Conservation (phyloP, 1,140 invertebrate species). For the Mercenaria mercenaria region DNA sequence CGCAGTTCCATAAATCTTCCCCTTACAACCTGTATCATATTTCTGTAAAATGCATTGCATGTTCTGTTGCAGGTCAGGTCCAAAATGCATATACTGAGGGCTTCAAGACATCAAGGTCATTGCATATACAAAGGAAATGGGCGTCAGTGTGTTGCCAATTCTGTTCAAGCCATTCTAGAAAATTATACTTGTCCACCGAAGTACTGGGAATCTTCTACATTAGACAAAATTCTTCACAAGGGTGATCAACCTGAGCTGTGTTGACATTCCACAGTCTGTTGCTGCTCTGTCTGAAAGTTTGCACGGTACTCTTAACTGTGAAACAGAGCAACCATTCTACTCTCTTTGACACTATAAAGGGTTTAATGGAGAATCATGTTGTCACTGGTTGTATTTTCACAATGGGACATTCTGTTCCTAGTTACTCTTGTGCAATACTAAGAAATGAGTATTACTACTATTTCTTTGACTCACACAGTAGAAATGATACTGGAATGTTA, state of each 20-base stretch:
- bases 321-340: conserved; percentile 5
- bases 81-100: not conserved
- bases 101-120: not conserved
- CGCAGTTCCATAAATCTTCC: too few species aligned
- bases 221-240: not conserved
- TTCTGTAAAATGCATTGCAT: too few species aligned
- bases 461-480: conserved; percentile 11
- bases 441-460: not conserved
- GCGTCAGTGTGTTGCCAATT: not conserved
- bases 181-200: not conserved
- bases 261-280: not conserved
- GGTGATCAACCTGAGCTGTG: not conserved
- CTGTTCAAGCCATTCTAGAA: not conserved
- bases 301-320: not conserved
- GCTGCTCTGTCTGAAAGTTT: not conserved
- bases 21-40: too few species aligned
- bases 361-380: not conserved
- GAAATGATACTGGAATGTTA: not conserved
- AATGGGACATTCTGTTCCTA: not conserved
- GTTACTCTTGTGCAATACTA: not conserved
- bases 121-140: not conserved
- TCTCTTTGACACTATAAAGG: not conserved
- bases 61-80: too few species aligned
- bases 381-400: conserved; percentile 6
- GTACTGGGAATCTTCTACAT: not conserved